These are phyloP conservation scores for Dicaeum eximium DNA, from an alignment of 2,113 vertebrate species.

Conservation along the genomic window DNA sequence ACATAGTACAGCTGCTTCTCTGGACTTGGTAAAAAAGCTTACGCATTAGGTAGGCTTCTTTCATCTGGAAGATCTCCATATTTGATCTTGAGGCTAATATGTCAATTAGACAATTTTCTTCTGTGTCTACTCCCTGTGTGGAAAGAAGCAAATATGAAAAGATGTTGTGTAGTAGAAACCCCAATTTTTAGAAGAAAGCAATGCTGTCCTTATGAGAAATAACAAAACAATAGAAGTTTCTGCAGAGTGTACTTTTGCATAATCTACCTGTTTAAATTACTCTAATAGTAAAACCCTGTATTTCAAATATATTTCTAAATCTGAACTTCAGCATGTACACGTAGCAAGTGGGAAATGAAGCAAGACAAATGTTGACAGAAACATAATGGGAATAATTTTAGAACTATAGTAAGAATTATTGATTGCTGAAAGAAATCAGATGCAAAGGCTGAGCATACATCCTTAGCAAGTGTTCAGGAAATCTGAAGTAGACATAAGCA, in stretches of 20 bases:
- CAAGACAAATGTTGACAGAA: neutral
- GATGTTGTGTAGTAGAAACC: neutral
- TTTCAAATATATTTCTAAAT: neutral
- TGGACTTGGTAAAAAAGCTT: constrained; percentile 21
- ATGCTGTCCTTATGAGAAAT: neutral
- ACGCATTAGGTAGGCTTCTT: constrained; percentile 77
- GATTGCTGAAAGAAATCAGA: neutral
- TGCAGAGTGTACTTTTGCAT: neutral
- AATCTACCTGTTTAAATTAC: neutral
- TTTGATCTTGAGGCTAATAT: constrained; percentile 81
- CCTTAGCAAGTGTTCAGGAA: neutral
- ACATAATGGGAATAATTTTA: neutral
- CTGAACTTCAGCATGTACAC: neutral
- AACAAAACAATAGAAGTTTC: neutral
- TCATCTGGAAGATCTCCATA: constrained; percentile 76
- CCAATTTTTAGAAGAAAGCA: neutral
- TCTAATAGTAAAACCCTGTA: neutral
- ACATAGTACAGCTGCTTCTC: neutral
- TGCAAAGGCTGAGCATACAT: neutral
- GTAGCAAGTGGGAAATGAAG: neutral
- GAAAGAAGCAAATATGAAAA: neutral
- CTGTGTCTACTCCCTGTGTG: constrained; percentile 71
- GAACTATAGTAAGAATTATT: neutral
- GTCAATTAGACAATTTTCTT: constrained; percentile 79
- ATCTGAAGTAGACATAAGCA: neutral